phyloP scores from a whole-genome alignment of 2,113 vertebrate species.

The Hippocampus abdominalis region DNA sequence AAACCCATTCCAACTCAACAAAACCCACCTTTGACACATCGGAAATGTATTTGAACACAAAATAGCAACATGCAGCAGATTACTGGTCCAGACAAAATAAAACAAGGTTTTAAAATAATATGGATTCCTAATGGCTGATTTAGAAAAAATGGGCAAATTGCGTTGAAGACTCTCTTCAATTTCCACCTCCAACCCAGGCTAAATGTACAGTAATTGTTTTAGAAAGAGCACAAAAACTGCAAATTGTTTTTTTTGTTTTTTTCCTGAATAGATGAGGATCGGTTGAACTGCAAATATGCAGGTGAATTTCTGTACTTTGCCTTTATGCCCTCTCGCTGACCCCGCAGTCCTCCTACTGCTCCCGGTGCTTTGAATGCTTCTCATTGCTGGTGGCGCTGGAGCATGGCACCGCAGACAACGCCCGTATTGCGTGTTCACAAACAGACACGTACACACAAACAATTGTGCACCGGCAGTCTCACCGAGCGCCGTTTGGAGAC shows the following conservation, averaged over 20 bases:
- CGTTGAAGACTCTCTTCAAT: too few species aligned
- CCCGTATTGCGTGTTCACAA: slow-evolving; percentile 61
- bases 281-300: neutral
- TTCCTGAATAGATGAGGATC: neutral
- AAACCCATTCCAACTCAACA: too few species aligned
- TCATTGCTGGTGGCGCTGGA: slow-evolving; percentile 61
- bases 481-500: slow-evolving; percentile 26
- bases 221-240: neutral
- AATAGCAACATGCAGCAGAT: too few species aligned
- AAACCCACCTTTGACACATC: neutral
- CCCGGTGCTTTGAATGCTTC: slow-evolving; percentile 54
- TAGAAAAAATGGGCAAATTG: too few species aligned
- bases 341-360: slow-evolving; percentile 11
- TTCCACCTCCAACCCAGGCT: too few species aligned
- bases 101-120: too few species aligned
- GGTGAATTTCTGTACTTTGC: neutral
- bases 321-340: slow-evolving; percentile 38
- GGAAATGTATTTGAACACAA: neutral
- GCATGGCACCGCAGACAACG: slow-evolving; percentile 57
- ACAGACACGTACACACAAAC: slow-evolving; percentile 54
- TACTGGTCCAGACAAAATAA: too few species aligned
- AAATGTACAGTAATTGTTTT: neutral
- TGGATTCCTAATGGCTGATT: too few species aligned
- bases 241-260: neutral
- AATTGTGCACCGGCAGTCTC: slow-evolving; percentile 37